These are phyloP conservation scores for Recurvirostra avosetta DNA, from an alignment of 2,113 vertebrate genomes.

Conservation along the genomic window DNA sequence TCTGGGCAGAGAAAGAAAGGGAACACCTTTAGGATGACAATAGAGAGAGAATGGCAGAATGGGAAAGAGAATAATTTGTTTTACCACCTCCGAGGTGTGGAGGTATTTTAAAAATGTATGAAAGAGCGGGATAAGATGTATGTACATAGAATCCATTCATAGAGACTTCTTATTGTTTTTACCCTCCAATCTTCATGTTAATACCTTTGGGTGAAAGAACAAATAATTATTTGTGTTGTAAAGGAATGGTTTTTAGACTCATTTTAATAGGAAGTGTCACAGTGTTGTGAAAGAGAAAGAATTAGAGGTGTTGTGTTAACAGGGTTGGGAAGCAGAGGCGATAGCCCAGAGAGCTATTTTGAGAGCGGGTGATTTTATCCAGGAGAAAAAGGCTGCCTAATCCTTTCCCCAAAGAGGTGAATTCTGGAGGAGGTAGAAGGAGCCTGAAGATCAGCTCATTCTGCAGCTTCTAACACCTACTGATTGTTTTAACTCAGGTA, in stretches of 20 bases:
- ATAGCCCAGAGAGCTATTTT: not conserved
- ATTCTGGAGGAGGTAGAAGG: not conserved
- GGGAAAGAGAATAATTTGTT: slow-evolving; percentile 36
- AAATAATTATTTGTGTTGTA: slow-evolving; percentile 57
- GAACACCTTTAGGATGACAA: slow-evolving; percentile 17
- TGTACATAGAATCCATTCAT: not conserved
- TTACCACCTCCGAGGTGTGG: not conserved
- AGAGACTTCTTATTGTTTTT: slow-evolving; percentile 17
- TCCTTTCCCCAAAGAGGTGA: not conserved
- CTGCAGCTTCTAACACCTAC: not conserved
- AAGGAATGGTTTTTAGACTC: slow-evolving; percentile 24
- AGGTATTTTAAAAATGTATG: slow-evolving; percentile 15
- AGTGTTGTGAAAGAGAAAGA: slow-evolving; percentile 23
- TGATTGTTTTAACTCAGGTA: slow-evolving; percentile 13
- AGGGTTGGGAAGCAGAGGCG: slow-evolving; percentile 1
- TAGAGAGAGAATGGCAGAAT: slow-evolving; percentile 9
- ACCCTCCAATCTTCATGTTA: slow-evolving; percentile 21
- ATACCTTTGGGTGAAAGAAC: slow-evolving; percentile 45
- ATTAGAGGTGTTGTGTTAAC: slow-evolving; percentile 36
- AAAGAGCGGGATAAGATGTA: slow-evolving; percentile 4
- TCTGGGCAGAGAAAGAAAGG: not conserved
- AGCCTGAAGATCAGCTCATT: not conserved
- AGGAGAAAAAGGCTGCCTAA: not conserved
- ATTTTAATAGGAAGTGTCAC: slow-evolving; percentile 54
- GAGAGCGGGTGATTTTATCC: not conserved